Evolutionary conservation across 1,140 invertebrate species (phyloP).

Genomic region (Drosophila gunungcola): DNA sequence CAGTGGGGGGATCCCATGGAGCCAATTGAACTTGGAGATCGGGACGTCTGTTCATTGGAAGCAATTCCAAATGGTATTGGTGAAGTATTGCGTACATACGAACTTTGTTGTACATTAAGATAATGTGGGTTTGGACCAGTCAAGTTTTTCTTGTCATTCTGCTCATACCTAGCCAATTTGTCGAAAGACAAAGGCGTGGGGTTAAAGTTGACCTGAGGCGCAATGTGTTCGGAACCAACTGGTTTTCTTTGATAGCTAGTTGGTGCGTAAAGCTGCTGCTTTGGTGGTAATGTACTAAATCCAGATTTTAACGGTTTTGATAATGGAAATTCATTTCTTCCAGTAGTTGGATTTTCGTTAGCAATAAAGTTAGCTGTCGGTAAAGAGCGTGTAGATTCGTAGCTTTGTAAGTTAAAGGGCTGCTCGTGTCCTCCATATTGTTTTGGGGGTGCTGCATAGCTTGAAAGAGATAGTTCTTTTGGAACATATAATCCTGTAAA

Average conservation of each 20-base stretch:
- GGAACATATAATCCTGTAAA: slow-evolving; percentile 73
- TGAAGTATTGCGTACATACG: slow-evolving; percentile 50
- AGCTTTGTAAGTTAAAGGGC: background rate
- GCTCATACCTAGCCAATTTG: slow-evolving; percentile 74
- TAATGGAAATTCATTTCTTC: slow-evolving; percentile 28
- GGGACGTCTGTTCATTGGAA: background rate
- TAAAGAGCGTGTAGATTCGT: background rate
- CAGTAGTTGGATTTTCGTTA: background rate
- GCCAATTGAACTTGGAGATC: slow-evolving; percentile 17
- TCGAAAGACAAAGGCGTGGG: slow-evolving; percentile 72
- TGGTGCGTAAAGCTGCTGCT: slow-evolving; percentile 38
- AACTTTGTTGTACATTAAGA: slow-evolving; percentile 17
- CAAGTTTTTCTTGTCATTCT: slow-evolving; percentile 35
- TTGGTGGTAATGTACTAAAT: slow-evolving; percentile 17
- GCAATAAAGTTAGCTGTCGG: background rate
- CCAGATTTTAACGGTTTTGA: slow-evolving; percentile 1
- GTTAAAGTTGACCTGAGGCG: slow-evolving; percentile 59
- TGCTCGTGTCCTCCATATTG: background rate
- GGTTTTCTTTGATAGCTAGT: slow-evolving; percentile 45
- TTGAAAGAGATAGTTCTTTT: slow-evolving; percentile 77
- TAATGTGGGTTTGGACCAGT: slow-evolving; percentile 37
- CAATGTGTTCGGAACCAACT: slow-evolving; percentile 2
- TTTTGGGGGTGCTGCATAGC: slow-evolving; percentile 69
- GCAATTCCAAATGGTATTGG: slow-evolving; percentile 47
- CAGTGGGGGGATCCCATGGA: slow-evolving; percentile 14